Evolutionary conservation across 1,140 invertebrate genomes (phyloP), one percentile per base, ranked within the genome.

Genomic region (Pogonomyrmex barbatus): DNA sequence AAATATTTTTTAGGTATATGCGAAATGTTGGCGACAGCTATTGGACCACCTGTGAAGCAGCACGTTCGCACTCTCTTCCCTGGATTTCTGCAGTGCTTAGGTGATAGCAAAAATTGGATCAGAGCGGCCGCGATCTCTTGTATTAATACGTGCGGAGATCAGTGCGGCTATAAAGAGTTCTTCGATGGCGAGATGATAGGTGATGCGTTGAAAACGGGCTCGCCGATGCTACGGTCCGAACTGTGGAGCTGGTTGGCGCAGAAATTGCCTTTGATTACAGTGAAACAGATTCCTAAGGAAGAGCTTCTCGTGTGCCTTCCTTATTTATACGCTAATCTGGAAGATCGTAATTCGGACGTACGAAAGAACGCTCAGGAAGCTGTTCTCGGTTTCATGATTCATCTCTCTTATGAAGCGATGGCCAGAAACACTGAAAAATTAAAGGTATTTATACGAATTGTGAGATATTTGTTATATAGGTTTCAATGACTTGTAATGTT

Each of bases 331-430:
- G 96, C 96, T 54, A 98, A 98, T 93, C 93, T 99, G 47, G 98
- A 99, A 93, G 98, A 99, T 95, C 96, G 99, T 58, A 98, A 97
- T 94, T 97, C 97, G 0, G 98, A 99, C 91, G 98, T 99, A 1
- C 96, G 98, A 17, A 99, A 98, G 93, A 98, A 97, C 92, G 97
- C 98, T 17, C 97, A 97, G 84, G 98, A 99, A 92, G 98, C 98
- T 65, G 96, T 99, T 33, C 93, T 99, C 39, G 98, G 98, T 8
- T 97, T 99, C 87, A 99, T 99, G 98, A 97, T 99, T 82, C 98
- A 99, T 94, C 94, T 98, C 1, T 98, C 98, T 6, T 99, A 97
- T 91, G 98, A 98, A 60, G 88, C 95, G 0, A 98, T 99, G 97
- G 94, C 96, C 4, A 97, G 97, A 83, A 97, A 97, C 56, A 96